Base-by-base conservation (phyloP, 2,888 invertebrate species). In the Melinaea menophilus region DNA sequence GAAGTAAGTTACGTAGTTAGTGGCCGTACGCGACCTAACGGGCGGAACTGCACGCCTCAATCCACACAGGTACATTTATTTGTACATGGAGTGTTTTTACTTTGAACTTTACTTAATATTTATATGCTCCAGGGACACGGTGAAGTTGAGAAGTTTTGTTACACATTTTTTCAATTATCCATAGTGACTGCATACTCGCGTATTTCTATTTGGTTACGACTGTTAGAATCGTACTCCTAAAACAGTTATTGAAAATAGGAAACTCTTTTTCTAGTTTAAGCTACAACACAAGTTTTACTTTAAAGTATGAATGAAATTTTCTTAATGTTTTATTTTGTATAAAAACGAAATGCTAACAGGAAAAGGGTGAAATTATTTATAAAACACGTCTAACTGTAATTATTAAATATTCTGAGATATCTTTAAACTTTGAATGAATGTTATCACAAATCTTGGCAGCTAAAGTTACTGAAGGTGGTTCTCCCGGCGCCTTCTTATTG, bases 21-120 rank as follows among this genome's bases (percentile, higher is more conserved):
- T 55, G 41, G 55, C 47, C 46, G 61, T 60, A 62, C 60, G 59
- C 62, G 59, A 60, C 35, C 62, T 58, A 58, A 67, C 58, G 57
- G 56, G 56, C 62, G 62, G 62, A 62, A 62, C 62, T 59, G 51
- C 55, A 62, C 60, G 62, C 67, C 56, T 62, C 61, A 67, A 54
- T 58, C 55, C 59, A 41, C 60, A 48, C 64, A 62, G 59, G 59
- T 59, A 61, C 64, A 62, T 64, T 64, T 64, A 61, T 66, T 66
- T 64, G 66, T 66, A 61, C 41, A 22, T 57, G 46, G 56, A 64
- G 59, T 55, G 55, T 59, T 64, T 56, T 64, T 64, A 48, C 64
- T 64, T 64, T 66, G 56, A 56, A 54, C 61, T 61, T 35, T 46
- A n/a, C 59, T 64, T 54, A 56, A 59, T 55, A 45, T 48, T 66